Base-by-base conservation (phyloP, 2,888 invertebrate species). In the Myathropa florea region DNA sequence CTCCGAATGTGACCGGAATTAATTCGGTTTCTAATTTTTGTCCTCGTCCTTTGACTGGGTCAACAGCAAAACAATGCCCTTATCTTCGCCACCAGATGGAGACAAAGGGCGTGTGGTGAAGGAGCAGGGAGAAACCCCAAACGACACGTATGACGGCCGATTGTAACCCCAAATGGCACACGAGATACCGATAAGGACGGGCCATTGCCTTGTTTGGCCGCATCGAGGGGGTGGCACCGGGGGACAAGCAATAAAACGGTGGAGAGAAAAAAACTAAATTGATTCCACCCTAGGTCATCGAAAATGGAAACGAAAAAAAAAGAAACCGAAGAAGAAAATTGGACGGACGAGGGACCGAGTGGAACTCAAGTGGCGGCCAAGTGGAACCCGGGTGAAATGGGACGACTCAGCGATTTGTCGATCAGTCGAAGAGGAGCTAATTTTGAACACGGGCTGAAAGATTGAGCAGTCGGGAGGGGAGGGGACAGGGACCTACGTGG, bases 11-110 rank as follows among this genome's bases (percentile, higher is more conserved):
- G 83, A 63, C 76, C 65, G n/a, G 71, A 80, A 80, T 80, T 84
- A 80, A 84, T 84, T 76, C 71, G 71, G 60, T 84, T 76, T 71
- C 71, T 76, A 76, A 83, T 83, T 83, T 79, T 75, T 59, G 33
- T 46, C 23, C 68, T 64, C 55, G 68, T 65, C 79, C 79, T 75
- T 76, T 70, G 79, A 79, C 83, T 76, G 75, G 68, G 64, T 64
- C 68, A 79, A 65, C 60, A 64, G 39, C 33, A 10, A 64, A 73
- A 79, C 70, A 79, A 79, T 73, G 72, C 61, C 46, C 72, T 78
- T 78, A 72, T 70, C 77, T 30, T 6, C 60, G 67, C 63, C 61
- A 57, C 46, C 46, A 46, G 46, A 46, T 46, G 46, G 46, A 46
- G 18, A 18, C 18, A 46, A 46, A 3, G 12, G 39, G 14, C 18